phyloP scores from a whole-genome alignment of 2,113 vertebrate species.

The Naja naja region DNA sequence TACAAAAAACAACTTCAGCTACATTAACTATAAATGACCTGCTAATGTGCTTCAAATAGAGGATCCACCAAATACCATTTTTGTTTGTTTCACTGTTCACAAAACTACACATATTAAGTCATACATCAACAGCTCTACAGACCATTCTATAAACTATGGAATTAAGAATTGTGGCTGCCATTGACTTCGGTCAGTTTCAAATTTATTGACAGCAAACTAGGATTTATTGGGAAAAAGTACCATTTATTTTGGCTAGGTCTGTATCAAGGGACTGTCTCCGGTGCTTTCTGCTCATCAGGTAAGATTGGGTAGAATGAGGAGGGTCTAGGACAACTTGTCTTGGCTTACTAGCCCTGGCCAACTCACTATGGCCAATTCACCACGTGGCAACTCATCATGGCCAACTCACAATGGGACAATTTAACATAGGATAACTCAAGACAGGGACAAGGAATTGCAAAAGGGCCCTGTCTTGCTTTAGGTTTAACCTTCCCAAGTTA shows the following conservation, averaged over 20 bases:
- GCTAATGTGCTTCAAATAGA: not conserved
- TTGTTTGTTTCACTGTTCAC: not conserved
- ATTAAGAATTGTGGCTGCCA: not conserved
- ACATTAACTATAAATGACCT: not conserved
- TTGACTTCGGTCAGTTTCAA: not conserved
- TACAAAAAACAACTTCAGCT: not conserved
- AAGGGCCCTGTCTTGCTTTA: not conserved
- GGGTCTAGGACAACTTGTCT: not conserved
- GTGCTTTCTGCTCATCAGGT: not conserved
- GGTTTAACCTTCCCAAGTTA: not conserved
- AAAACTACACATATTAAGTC: not conserved
- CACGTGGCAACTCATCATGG: not conserved
- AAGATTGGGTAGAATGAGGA: not conserved
- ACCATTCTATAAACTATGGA: not conserved
- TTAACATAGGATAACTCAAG: not conserved
- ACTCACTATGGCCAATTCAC: not conserved
- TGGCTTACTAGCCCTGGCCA: not conserved
- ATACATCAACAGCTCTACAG: not conserved
- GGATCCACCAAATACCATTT: not conserved
- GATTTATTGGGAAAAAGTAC: not conserved
- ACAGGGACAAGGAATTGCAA: not conserved
- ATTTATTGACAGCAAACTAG: not conserved
- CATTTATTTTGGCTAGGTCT: not conserved
- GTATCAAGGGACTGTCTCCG: not conserved
- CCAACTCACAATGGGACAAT: not conserved